phyloP scores from a whole-genome alignment of 2,888 invertebrate species.

The Punctoribates punctum region DNA sequence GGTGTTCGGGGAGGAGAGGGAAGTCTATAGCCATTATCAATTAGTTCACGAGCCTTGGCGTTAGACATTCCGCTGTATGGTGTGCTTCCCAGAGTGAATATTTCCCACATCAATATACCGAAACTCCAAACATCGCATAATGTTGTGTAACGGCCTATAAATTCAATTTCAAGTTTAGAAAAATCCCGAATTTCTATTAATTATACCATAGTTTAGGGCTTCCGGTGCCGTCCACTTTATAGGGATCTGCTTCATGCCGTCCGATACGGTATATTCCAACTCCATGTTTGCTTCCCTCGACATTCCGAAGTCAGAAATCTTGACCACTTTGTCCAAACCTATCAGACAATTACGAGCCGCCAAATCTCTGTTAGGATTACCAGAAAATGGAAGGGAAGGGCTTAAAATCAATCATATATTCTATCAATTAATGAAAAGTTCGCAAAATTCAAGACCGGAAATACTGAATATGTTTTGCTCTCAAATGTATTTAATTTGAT shows the following conservation, averaged over 20 bases:
- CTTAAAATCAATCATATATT: too few relatives aligned
- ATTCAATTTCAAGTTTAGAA: conserved; percentile 46
- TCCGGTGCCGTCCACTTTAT: conserved; percentile 99
- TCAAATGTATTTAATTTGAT: too few relatives aligned
- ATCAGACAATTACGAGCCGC: conserved; percentile 91
- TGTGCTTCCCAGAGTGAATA: conserved; percentile 86
- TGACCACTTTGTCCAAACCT: conserved; percentile 75
- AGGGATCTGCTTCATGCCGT: conserved; percentile 90
- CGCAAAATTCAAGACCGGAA: too few relatives aligned
- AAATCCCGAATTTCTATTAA: conserved; percentile 35
- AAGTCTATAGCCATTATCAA: conserved; percentile 89
- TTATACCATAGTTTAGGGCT: conserved; percentile 78
- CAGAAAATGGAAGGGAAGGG: too few relatives aligned
- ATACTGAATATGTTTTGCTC: too few relatives aligned
- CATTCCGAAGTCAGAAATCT: conserved; percentile 98
- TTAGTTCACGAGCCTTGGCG: conserved; percentile 85
- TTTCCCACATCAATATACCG: conserved; percentile 93
- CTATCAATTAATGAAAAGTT: too few relatives aligned
- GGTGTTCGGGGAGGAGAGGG: conserved; percentile 83
- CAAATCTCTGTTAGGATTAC: conserved; percentile 64
- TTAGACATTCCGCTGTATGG: conserved; percentile 93
- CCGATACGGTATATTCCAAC: conserved; percentile 92
- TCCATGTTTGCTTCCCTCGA: conserved; percentile 71
- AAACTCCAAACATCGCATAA: conserved; percentile 97
- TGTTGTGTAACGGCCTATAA: conserved; percentile 81